Conservation (phyloP, 2,797 vertebrate genomes). For the Philypnodon macrostomus region DNA sequence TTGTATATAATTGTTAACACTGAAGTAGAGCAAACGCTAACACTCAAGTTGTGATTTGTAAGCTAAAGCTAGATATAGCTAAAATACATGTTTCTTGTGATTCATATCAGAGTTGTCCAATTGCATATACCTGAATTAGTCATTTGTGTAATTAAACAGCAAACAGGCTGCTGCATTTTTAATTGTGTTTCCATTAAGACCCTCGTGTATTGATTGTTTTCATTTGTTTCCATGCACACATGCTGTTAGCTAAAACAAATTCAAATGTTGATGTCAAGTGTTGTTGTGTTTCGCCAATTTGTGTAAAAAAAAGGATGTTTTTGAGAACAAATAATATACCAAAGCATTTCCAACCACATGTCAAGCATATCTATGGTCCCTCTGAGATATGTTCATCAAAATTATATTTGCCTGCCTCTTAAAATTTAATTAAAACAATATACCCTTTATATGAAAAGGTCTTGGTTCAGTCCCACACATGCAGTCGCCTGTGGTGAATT, state of each 20-base stretch:
- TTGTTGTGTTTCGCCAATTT: no score
- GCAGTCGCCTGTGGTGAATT: constrained; percentile 51
- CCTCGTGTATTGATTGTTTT: constrained; percentile 41
- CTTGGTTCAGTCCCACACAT: constrained; percentile 34
- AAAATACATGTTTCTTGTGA: not conserved
- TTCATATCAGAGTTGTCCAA: constrained; percentile 1
- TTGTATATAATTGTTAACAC: constrained; percentile 8
- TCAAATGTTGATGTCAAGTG: not conserved
- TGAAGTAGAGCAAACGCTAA: no score
- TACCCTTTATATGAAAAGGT: constrained; percentile 47
- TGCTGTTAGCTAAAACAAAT: constrained; percentile 32
- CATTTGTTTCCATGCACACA: constrained; percentile 22
- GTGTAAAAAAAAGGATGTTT: not conserved
- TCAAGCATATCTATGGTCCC: constrained; percentile 44
- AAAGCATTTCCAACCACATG: no score
- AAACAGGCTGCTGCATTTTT: constrained; percentile 48
- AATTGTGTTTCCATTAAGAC: constrained; percentile 57
- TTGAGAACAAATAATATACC: no score
- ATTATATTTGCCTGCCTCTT: constrained; percentile 34
- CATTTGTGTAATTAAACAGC: constrained; percentile 49
- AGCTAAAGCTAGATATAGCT: not conserved
- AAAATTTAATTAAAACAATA: constrained; percentile 66
- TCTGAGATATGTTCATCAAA: constrained; percentile 26
- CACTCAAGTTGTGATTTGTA: no score
- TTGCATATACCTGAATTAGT: constrained; percentile 2